phyloP scores from a whole-genome alignment of 2,888 invertebrate genomes.

The Andrena bicolor region DNA sequence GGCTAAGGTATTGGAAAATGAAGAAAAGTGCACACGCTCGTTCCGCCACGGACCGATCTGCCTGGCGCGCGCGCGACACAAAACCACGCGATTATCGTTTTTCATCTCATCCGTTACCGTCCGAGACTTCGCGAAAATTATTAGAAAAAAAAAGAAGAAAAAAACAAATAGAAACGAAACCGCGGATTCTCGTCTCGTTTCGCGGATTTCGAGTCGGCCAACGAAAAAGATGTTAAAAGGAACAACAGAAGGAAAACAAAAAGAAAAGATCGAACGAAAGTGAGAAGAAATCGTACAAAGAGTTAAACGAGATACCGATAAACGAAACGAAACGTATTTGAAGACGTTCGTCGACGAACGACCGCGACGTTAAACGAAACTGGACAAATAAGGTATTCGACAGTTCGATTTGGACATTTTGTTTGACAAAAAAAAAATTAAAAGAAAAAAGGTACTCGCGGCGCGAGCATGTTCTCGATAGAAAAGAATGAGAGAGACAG shows the following conservation, averaged over 20 bases:
- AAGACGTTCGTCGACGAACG: constrained; percentile 46
- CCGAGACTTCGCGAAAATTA: background rate
- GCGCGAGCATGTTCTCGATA: constrained; percentile 72
- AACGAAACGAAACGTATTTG: constrained; percentile 41
- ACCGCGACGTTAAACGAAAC: constrained; percentile 48
- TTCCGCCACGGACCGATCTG: constrained; percentile 7
- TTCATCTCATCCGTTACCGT: background rate
- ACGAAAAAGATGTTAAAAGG: constrained; percentile 45
- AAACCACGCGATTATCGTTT: constrained; percentile 8
- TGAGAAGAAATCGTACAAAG: constrained; percentile 32
- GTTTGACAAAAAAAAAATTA: constrained; percentile 32
- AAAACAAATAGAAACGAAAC: background rate
- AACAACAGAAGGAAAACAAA: constrained; percentile 50
- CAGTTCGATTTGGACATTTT: constrained; percentile 67
- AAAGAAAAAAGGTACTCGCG: constrained; percentile 68
- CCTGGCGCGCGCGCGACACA: constrained; percentile 10
- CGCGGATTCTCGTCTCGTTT: no score
- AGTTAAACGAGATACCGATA: constrained; percentile 31
- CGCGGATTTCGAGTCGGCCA: constrained; percentile 7
- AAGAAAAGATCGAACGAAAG: constrained; percentile 43
- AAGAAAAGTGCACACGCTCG: constrained; percentile 69
- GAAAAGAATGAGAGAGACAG: constrained; percentile 76
- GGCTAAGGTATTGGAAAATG: constrained; percentile 63
- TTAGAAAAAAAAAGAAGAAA: background rate
- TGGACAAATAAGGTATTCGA: constrained; percentile 66